Percentiles rank a stretch among this genome's conserved stretches.
Evolutionary conservation across 2,113 vertebrate species (phyloP).

Genomic region (Sylvietta virens): DNA sequence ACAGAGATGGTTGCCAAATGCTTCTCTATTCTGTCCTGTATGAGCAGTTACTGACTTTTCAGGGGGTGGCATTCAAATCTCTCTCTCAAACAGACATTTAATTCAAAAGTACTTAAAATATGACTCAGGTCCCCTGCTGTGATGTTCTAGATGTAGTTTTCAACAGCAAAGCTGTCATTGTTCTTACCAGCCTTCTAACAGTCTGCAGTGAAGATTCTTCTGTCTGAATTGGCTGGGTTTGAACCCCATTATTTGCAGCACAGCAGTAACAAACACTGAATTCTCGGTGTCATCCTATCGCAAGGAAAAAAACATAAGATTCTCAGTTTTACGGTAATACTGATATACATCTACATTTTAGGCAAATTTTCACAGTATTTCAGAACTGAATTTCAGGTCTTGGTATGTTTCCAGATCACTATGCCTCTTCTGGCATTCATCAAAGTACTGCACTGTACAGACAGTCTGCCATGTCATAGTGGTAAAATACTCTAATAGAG

Average conservation of each 20-base stretch:
- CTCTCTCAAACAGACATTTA: neutral
- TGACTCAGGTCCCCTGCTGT: neutral
- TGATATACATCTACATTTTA: neutral
- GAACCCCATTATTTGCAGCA: neutral
- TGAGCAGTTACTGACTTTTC: neutral
- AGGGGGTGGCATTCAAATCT: neutral
- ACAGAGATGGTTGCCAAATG: neutral
- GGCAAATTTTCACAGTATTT: neutral
- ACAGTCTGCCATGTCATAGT: rapidly evolving
- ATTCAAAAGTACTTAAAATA: neutral
- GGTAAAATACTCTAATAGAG: neutral
- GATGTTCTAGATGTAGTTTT: neutral
- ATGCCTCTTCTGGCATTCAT: neutral
- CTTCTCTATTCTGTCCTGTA: neutral
- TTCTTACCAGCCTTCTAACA: neutral
- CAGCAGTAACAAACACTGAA: neutral
- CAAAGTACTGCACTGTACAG: neutral
- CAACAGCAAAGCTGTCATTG: neutral
- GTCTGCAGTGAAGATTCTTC: neutral
- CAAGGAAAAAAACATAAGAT: neutral
- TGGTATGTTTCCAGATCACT: neutral
- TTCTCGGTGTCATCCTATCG: neutral
- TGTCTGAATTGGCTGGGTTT: neutral
- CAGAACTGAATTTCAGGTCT: neutral
- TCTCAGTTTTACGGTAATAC: neutral